phyloP scores from a whole-genome alignment of 2,113 vertebrate genomes.

The Phasianus colchicus region DNA sequence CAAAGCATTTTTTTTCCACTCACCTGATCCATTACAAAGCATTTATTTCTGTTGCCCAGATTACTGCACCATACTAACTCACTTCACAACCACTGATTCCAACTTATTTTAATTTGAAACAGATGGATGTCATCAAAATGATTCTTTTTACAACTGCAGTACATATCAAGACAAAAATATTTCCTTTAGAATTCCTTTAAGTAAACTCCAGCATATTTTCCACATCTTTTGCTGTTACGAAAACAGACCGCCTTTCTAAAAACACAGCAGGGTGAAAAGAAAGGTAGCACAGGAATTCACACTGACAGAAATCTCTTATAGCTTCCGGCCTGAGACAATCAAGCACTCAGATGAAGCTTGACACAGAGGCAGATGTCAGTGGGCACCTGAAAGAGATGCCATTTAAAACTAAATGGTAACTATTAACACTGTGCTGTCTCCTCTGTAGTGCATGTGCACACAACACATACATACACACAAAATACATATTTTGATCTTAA shows the following conservation, averaged over 20 bases:
- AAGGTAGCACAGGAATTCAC: neutral
- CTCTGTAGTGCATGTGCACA: fast-evolving
- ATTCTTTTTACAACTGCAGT: slow-evolving; percentile 11
- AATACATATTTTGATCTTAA: neutral
- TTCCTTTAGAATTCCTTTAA: slow-evolving; percentile 50
- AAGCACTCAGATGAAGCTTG: neutral
- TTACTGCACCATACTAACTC: neutral
- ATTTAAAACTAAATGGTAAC: neutral
- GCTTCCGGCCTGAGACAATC: neutral
- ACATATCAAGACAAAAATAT: slow-evolving; percentile 51
- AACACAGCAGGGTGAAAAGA: neutral
- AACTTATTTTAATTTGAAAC: slow-evolving; percentile 48
- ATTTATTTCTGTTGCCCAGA: neutral
- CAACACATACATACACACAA: neutral
- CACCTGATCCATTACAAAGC: neutral
- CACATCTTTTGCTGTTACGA: neutral
- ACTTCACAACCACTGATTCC: neutral
- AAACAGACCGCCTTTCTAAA: slow-evolving; percentile 24
- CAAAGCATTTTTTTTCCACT: neutral
- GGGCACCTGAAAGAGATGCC: neutral
- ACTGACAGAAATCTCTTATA: neutral
- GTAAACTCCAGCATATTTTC: slow-evolving; percentile 26
- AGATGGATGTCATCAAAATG: slow-evolving; percentile 55
- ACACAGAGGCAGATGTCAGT: neutral
- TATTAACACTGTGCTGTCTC: neutral